A percentile compares a stretch with the other conserved stretches of the same genome.
Conservation (phyloP, 2,113 vertebrate genomes). For the Myotis lucifugus region DNA sequence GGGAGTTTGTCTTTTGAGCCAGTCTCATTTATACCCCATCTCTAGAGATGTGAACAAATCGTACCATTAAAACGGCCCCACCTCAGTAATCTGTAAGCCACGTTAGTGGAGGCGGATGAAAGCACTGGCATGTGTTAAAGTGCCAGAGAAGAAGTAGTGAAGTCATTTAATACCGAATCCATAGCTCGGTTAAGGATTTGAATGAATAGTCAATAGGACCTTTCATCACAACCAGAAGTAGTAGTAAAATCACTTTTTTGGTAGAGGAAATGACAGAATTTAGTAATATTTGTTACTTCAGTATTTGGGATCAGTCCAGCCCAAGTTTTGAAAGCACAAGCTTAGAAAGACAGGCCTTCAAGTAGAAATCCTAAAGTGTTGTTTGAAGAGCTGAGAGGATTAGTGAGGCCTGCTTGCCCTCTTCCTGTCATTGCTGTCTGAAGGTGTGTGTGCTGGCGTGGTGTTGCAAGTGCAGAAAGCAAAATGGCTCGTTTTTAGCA, state of each 20-base stretch:
- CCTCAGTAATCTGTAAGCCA: conserved; percentile 64
- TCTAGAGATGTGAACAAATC: conserved; percentile 72
- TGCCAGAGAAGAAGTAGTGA: conserved; percentile 73
- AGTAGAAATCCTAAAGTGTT: conserved; percentile 59
- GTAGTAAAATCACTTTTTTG: conserved; percentile 77
- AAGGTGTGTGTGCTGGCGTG: not conserved
- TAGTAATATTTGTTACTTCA: conserved; percentile 79
- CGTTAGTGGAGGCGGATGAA: conserved; percentile 69
- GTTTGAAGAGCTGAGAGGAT: conserved; percentile 48
- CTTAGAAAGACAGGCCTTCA: conserved; percentile 68
- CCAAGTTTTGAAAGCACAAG: conserved; percentile 65
- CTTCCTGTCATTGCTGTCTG: conserved; percentile 35
- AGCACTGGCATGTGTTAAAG: conserved; percentile 62
- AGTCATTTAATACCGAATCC: conserved; percentile 70
- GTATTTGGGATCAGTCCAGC: conserved; percentile 74
- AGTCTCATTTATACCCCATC: conserved; percentile 50
- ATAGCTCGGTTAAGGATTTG: conserved; percentile 54
- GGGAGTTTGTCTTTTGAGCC: conserved; percentile 56
- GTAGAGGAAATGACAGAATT: conserved; percentile 79
- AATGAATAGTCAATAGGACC: conserved; percentile 73
- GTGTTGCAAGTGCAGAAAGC: not conserved
- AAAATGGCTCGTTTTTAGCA: conserved; percentile 33
- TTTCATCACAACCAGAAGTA: conserved; percentile 79
- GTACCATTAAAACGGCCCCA: conserved; percentile 36
- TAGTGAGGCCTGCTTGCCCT: conserved; percentile 41